Evolutionary conservation across 2,888 invertebrate species (phyloP).

Genomic region (Mycalesis mineus): DNA sequence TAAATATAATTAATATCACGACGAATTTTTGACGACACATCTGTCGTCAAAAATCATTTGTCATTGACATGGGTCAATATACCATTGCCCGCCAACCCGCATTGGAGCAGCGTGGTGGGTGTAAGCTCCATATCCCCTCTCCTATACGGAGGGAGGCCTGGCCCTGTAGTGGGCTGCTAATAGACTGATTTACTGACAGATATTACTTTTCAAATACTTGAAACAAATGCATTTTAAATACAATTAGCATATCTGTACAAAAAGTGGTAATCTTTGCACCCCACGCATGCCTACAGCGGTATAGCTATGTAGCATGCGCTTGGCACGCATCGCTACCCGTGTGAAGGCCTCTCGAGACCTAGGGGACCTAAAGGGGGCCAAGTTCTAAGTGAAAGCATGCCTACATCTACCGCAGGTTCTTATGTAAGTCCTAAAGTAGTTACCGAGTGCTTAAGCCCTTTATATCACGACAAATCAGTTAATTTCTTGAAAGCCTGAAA

Average conservation of each 20-base stretch:
- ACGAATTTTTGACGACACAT: too few species aligned
- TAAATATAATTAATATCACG: too few species aligned
- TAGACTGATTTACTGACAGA: too few species aligned
- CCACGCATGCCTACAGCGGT: conserved; percentile 11
- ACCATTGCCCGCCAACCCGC: too few species aligned
- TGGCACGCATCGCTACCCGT: conserved; percentile 38
- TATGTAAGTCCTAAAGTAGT: conserved; percentile 30
- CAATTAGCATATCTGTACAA: background rate
- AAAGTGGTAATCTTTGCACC: conserved; percentile 9
- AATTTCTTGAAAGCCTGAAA: conserved; percentile 19
- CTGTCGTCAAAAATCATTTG: too few species aligned
- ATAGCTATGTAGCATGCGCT: conserved; percentile 3
- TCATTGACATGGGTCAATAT: too few species aligned
- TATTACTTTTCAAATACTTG: too few species aligned
- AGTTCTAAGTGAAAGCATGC: conserved; percentile 37
- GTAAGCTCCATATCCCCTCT: too few species aligned
- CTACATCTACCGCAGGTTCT: conserved; percentile 24
- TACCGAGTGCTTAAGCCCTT: conserved; percentile 23
- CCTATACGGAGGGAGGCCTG: too few species aligned
- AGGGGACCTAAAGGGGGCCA: conserved; percentile 35
- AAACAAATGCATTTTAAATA: too few species aligned
- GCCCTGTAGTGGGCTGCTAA: too few species aligned
- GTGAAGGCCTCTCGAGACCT: conserved; percentile 42
- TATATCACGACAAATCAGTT: conserved; percentile 21
- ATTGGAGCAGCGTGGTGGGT: too few species aligned